Conservation (phyloP, 1,140 invertebrate species). For the Monomorium pharaonis region DNA sequence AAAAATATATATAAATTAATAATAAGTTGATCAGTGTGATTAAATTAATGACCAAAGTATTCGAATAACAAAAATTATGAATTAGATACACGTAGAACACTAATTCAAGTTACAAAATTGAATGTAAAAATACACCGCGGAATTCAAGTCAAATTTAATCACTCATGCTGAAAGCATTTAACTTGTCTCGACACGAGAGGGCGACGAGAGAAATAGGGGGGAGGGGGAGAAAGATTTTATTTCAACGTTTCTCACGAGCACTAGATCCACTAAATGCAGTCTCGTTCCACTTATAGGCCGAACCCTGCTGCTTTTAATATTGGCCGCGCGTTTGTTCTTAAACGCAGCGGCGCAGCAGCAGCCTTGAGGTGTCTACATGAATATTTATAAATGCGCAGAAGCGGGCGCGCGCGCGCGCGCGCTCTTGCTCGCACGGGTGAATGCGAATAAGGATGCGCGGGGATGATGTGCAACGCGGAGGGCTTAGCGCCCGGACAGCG, state of each 20-base stretch:
- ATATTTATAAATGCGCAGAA: conserved; percentile 63
- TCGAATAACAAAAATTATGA: neutral
- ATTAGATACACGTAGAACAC: neutral
- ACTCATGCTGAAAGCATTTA: neutral
- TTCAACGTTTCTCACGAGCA: neutral
- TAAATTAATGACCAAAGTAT: neutral
- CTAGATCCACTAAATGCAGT: neutral
- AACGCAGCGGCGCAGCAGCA: conserved; percentile 20
- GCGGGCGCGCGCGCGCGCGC: no score
- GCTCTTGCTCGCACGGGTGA: neutral
- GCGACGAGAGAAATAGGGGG: no score
- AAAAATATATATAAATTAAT: neutral
- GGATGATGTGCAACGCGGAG: neutral
- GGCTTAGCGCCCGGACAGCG: neutral
- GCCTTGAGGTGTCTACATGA: conserved; percentile 60
- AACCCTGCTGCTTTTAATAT: conserved; percentile 33
- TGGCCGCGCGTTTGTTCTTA: conserved; percentile 44
- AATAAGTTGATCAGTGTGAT: neutral
- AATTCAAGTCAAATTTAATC: neutral
- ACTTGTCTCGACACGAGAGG: neutral
- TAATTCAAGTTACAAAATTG: neutral
- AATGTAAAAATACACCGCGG: neutral
- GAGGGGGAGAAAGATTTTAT: neutral
- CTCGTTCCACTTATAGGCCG: neutral
- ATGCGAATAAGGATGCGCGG: neutral